These are phyloP conservation scores for Argya squamiceps DNA, from an alignment of 2,797 vertebrate genomes.

Conservation along the genomic window DNA sequence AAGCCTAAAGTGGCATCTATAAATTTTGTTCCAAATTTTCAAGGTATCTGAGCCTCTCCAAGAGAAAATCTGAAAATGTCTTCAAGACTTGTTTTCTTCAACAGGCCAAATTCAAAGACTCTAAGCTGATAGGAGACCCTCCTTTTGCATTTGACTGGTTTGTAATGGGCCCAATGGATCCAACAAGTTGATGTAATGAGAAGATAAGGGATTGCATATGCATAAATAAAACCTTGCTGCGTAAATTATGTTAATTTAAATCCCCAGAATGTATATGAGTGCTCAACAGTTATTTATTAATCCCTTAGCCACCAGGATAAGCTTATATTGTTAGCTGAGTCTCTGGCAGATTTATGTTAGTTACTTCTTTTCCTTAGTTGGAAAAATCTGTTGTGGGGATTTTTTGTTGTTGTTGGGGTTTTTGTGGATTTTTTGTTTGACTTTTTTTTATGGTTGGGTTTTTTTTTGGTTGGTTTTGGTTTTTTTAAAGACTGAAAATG, in stretches of 20 bases:
- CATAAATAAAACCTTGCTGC: background rate
- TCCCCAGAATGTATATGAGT: background rate
- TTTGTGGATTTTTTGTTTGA: background rate
- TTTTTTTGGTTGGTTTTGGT: too few species aligned
- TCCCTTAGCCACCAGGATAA: background rate
- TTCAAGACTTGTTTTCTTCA: background rate
- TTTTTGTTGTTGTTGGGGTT: background rate
- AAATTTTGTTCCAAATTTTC: background rate
- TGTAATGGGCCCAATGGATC: background rate
- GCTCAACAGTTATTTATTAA: background rate
- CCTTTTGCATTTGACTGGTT: background rate
- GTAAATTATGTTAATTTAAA: slow-evolving; percentile 10
- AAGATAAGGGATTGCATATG: background rate
- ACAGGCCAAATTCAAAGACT: background rate
- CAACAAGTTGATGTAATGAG: background rate
- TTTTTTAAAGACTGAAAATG: background rate
- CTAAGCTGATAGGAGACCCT: background rate
- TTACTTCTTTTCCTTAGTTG: background rate
- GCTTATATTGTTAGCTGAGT: background rate
- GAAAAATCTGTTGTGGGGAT: background rate
- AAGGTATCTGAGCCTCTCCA: background rate
- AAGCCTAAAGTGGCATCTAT: background rate
- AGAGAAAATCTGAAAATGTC: background rate
- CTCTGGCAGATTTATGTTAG: background rate
- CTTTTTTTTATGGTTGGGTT: background rate